Percentiles rank a stretch among this genome's conserved stretches.
These are phyloP conservation scores for Heliothis virescens DNA, from an alignment of 1,140 invertebrate species.

Conservation along the genomic window DNA sequence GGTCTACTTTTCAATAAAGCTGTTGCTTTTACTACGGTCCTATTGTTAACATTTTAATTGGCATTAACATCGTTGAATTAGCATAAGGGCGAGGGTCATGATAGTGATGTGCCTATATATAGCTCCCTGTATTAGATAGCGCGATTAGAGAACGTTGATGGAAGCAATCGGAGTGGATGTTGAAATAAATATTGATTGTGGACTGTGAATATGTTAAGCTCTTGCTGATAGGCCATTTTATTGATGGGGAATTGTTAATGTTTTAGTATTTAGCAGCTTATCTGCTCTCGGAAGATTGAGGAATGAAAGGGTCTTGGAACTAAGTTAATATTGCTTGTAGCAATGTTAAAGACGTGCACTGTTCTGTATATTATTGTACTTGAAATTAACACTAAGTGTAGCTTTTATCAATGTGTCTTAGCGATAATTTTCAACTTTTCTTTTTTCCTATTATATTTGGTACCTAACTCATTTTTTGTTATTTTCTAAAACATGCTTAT, in stretches of 20 bases:
- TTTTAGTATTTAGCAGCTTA: slow-evolving; percentile 25
- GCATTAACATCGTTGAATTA: slow-evolving; percentile 64
- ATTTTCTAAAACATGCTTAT: too few species aligned
- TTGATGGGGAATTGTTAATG: slow-evolving; percentile 10
- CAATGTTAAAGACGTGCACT: background rate
- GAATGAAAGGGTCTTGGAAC: background rate
- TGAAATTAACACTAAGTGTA: too few species aligned
- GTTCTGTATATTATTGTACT: too few species aligned
- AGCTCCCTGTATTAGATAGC: slow-evolving; percentile 26
- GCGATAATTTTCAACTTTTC: too few species aligned
- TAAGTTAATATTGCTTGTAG: background rate
- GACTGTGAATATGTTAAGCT: slow-evolving; percentile 32
- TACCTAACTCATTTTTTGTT: too few species aligned
- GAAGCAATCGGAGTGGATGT: slow-evolving; percentile 2
- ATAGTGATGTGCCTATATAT: background rate
- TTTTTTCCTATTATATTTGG: too few species aligned
- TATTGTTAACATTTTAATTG: slow-evolving; percentile 84
- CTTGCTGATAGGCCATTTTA: slow-evolving; percentile 17
- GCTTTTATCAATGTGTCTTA: too few species aligned
- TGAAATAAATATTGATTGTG: slow-evolving; percentile 20
- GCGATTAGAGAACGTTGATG: background rate
- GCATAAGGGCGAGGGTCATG: slow-evolving; percentile 61
- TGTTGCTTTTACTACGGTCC: slow-evolving; percentile 58
- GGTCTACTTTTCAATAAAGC: slow-evolving; percentile 71
- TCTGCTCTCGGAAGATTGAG: slow-evolving; percentile 13